Evolutionary conservation across 2,888 invertebrate species (phyloP).

Genomic region (Boloria euphrosyne): DNA sequence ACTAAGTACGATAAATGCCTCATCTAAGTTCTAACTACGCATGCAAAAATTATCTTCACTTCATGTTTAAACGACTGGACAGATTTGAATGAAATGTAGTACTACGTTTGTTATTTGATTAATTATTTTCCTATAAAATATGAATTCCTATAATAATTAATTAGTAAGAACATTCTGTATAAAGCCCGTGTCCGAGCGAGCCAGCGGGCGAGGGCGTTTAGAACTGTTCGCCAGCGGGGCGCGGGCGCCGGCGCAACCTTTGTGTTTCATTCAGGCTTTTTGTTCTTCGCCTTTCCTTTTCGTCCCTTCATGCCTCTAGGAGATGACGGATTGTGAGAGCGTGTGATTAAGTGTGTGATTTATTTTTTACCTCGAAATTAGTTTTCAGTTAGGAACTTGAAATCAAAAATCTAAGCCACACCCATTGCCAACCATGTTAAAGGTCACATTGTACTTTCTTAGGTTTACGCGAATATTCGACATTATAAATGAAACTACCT

Average conservation of each 20-base stretch:
- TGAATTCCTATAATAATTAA: too few relatives aligned
- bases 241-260: slow-evolving; percentile 76
- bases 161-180: slow-evolving; percentile 49
- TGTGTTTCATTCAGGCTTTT: slow-evolving; percentile 47
- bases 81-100: too few relatives aligned
- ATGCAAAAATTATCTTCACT: too few relatives aligned
- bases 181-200: slow-evolving; percentile 43
- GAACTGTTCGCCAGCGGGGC: slow-evolving; percentile 58
- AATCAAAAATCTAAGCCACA: not conserved
- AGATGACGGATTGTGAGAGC: slow-evolving; percentile 25
- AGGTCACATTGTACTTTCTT: too few relatives aligned
- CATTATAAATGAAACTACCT: too few relatives aligned
- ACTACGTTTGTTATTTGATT: too few relatives aligned
- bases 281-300: not conserved
- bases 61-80: too few relatives aligned
- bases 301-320: slow-evolving; percentile 30
- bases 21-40: too few relatives aligned
- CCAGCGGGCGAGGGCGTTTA: slow-evolving; percentile 65
- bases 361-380: slow-evolving; percentile 13
- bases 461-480: too few relatives aligned
- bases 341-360: slow-evolving; percentile 24
- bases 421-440: too few relatives aligned
- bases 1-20: too few relatives aligned
- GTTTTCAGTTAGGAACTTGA: not conserved
- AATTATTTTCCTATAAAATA: not conserved